Conservation (phyloP, 2,113 vertebrate genomes). For the Holacanthus passer region DNA sequence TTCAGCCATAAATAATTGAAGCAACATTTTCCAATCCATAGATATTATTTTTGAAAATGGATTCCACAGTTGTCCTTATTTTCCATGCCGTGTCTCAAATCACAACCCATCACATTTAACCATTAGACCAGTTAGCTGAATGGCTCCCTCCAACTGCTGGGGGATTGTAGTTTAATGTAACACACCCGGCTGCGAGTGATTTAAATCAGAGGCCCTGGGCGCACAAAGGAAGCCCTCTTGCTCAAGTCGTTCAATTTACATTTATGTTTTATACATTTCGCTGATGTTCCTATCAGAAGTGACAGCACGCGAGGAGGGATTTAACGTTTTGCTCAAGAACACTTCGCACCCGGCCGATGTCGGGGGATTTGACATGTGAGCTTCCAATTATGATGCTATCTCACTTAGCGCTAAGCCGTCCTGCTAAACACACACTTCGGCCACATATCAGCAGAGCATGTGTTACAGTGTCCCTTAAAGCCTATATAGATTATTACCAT, state of each 20-base stretch:
- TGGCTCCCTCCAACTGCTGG: not conserved
- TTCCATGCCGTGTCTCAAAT: not conserved
- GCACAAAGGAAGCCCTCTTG: conserved; percentile 2
- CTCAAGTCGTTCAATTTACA: conserved; percentile 37
- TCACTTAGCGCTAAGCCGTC: conserved; percentile 21
- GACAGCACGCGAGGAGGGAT: not conserved
- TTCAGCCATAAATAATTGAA: not conserved
- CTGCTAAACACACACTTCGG: conserved; percentile 53
- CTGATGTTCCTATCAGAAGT: conserved; percentile 29
- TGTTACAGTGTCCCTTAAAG: conserved; percentile 59
- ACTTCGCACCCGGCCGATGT: conserved; percentile 18
- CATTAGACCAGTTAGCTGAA: not conserved
- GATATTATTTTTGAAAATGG: too few relatives aligned
- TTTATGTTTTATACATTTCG: conserved; percentile 43
- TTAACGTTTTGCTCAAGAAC: conserved; percentile 39
- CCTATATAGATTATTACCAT: conserved; percentile 66
- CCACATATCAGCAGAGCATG: conserved; percentile 49
- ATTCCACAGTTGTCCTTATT: not conserved
- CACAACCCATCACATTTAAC: not conserved
- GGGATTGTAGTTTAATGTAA: conserved; percentile 30
- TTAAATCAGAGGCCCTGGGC: conserved; percentile 26
- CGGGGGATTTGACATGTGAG: conserved; percentile 44
- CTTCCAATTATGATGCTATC: conserved; percentile 72
- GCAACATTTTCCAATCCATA: not conserved
- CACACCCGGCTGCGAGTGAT: conserved; percentile 8